phyloP scores from a whole-genome alignment of 2,888 invertebrate genomes.

The Thera britannica region DNA sequence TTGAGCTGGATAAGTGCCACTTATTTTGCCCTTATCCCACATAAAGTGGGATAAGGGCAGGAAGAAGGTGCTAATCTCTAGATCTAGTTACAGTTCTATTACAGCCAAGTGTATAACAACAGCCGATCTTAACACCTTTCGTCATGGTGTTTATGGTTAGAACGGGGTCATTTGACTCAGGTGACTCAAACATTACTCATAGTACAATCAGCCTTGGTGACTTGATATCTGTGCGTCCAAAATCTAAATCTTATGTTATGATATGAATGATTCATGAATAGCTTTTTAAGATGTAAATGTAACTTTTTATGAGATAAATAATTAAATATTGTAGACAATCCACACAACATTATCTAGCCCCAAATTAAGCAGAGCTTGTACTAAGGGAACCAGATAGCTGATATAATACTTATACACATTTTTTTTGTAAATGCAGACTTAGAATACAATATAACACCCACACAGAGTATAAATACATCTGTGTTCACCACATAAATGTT shows the following conservation, averaged over 20 bases:
- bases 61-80: no score
- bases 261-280: constrained; percentile 30
- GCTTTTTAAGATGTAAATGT: not conserved
- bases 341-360: no score
- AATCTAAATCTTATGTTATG: constrained; percentile 26
- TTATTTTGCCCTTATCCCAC: not conserved
- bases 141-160: constrained; percentile 32
- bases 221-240: constrained; percentile 30
- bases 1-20: not conserved
- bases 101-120: constrained; percentile 14
- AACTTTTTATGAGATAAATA: no score
- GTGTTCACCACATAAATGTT: no score
- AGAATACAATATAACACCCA: no score
- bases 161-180: constrained; percentile 7
- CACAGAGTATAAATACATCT: no score
- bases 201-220: constrained; percentile 17
- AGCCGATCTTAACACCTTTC: constrained; percentile 39
- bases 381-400: no score
- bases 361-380: no score
- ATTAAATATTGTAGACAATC: no score
- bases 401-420: no score
- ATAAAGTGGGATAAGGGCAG: no score
- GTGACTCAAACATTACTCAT: constrained; percentile 45
- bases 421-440: no score
- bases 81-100: not conserved